phyloP scores from a whole-genome alignment of 2,888 invertebrate genomes.

The Andricus curvator region DNA sequence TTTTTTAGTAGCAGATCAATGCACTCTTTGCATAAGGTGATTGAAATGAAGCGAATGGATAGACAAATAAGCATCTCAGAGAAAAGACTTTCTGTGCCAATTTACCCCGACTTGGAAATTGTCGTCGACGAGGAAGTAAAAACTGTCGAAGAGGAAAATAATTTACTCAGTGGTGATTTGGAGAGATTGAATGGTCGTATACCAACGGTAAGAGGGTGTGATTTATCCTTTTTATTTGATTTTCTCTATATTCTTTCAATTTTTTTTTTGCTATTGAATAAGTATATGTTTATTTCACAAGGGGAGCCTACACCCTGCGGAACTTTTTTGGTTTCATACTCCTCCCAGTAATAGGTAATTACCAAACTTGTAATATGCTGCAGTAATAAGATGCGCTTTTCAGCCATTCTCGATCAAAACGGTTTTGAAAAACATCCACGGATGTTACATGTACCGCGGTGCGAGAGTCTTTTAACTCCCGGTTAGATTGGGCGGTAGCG shows the following conservation, averaged over 20 bases:
- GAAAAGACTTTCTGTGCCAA: conserved; percentile 72
- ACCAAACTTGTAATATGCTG: too few species aligned
- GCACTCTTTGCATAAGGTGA: conserved; percentile 71
- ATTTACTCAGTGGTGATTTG: conserved; percentile 70
- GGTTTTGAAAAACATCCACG: too few species aligned
- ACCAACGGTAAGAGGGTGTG: conserved; percentile 66
- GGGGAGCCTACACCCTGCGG: too few species aligned
- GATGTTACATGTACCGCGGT: too few species aligned
- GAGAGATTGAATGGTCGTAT: conserved; percentile 73
- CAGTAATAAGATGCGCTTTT: too few species aligned
- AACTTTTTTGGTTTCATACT: too few species aligned
- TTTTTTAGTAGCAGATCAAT: conserved; percentile 65
- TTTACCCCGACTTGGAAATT: conserved; percentile 69
- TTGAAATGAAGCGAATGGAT: conserved; percentile 61
- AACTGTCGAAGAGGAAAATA: conserved; percentile 73
- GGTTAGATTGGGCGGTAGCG: too few species aligned
- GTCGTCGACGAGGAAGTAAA: conserved; percentile 68
- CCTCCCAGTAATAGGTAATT: too few species aligned
- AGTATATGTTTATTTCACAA: not conserved
- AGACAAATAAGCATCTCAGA: conserved; percentile 67
- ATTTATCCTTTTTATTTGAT: not conserved
- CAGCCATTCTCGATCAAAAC: too few species aligned
- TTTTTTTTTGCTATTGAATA: not conserved
- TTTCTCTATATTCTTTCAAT: not conserved
- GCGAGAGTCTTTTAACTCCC: too few species aligned